Base-by-base conservation (phyloP, 2,888 invertebrate species). In the Drosophila merina region DNA sequence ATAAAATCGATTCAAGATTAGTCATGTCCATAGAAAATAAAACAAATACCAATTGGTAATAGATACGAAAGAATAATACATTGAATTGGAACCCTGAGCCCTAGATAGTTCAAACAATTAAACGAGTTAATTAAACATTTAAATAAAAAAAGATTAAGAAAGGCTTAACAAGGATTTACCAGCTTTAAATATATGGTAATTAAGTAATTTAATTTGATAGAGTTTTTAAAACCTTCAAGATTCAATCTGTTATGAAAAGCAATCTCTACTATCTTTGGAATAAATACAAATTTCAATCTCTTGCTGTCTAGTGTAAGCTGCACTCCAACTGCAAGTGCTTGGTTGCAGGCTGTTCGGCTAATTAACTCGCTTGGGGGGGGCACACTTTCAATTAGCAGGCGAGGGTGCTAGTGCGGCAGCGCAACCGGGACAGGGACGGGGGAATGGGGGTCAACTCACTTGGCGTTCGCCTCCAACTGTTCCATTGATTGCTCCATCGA, bases 321-420 rank as follows among this genome's bases (percentile, higher is more conserved):
- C 63, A 62, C 20, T 38, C 14, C 1, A 52, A 67, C 33, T 52
- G 68, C 68, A 63, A 25, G 44, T 44, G 25, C 31, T 4, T 30
- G 6, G 10, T 28, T 10, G 42, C 28, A 3, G 28, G 20, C 63
- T 52, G 68, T 31, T 63, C 54, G 28, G 36, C 44, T 52, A 63
- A 63, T 67, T 63, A 63, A 14, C 52, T 51, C 44, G 44, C 12
- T 49, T 28, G 30, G 50, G 20, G 26, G 55, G 55, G 45, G 64
- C 66, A 52, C 52, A 79, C 3, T 45, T 76, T 83, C 73, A 79
- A 82, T 83, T 74, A 78, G n/a, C 36, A 9, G 14, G 51, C 30
- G 9, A 9, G 10, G 40, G 25, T 12, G 44, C 14, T 14, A 14
- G 40, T 7, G 14, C 3, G 40, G 40, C 6, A 14, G 44, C 8